Percentiles rank a stretch among this genome's conserved stretches.
These are phyloP conservation scores for Heliconius nattereri DNA, from an alignment of 1,140 invertebrate species.

Conservation along the genomic window DNA sequence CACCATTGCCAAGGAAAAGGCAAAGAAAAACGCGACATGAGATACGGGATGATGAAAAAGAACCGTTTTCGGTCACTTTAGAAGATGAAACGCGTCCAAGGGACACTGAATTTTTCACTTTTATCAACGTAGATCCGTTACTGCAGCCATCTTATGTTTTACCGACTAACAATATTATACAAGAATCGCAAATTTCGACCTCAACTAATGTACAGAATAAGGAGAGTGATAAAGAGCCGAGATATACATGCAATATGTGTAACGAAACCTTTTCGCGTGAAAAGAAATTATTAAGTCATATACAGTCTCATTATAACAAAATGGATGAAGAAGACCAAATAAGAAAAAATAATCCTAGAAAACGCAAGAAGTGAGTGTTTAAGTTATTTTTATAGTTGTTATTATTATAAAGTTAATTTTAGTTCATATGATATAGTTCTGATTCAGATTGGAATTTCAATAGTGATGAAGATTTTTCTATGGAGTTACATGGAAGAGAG, in stretches of 20 bases:
- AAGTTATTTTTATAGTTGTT: neutral
- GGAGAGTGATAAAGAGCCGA: constrained; percentile 46
- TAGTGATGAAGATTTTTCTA: too few relatives aligned
- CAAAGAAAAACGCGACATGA: constrained; percentile 45
- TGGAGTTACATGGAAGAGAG: too few relatives aligned
- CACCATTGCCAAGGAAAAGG: constrained; percentile 54
- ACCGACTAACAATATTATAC: constrained; percentile 70
- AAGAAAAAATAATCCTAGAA: constrained; percentile 38
- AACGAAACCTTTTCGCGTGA: constrained; percentile 62
- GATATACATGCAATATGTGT: constrained; percentile 72
- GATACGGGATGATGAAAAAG: constrained; percentile 31
- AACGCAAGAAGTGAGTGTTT: constrained; percentile 33
- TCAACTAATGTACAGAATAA: constrained; percentile 50
- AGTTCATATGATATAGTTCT: neutral
- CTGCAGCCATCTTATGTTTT: constrained; percentile 74
- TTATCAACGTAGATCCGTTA: constrained; percentile 73
- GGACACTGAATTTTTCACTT: constrained; percentile 67
- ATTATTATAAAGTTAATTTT: neutral
- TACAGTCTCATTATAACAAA: constrained; percentile 67
- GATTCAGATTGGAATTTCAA: too few relatives aligned
- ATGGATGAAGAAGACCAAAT: constrained; percentile 64
- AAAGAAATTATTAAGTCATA: constrained; percentile 68
- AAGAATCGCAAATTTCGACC: constrained; percentile 75
- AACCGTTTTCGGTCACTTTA: constrained; percentile 59
- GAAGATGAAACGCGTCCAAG: constrained; percentile 56